Conservation (phyloP, 2,113 vertebrate species). For the Puffinus mauretanicus region DNA sequence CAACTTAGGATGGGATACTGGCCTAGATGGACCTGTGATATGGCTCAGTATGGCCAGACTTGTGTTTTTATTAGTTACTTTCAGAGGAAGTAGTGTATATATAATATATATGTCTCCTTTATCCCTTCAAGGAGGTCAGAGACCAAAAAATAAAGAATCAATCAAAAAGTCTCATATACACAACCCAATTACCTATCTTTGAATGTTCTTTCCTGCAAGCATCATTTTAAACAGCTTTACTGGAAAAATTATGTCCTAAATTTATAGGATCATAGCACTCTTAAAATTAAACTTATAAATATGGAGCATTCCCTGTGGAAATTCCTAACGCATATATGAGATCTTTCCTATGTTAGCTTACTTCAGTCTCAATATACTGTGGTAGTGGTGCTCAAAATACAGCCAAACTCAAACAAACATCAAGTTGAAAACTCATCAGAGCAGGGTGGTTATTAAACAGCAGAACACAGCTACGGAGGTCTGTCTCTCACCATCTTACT, state of each 20-base stretch:
- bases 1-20: neutral
- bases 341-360: neutral
- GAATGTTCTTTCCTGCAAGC: neutral
- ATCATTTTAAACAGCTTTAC: neutral
- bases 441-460: neutral
- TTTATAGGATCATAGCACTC: neutral
- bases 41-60: neutral
- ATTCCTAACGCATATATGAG: neutral
- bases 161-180: neutral
- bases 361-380: neutral
- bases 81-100: neutral
- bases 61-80: neutral
- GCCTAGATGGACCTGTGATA: neutral
- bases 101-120: neutral
- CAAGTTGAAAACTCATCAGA: slow-evolving; percentile 1
- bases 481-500: slow-evolving; percentile 49
- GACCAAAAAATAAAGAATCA: neutral
- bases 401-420: slow-evolving; percentile 10
- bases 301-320: neutral
- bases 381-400: neutral
- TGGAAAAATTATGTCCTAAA: neutral
- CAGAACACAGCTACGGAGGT: slow-evolving; percentile 17
- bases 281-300: slow-evolving; percentile 3
- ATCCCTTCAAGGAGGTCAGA: neutral
- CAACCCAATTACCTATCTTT: neutral